Base-by-base conservation (phyloP, 2,113 vertebrate genomes). In the Proteles cristata region DNA sequence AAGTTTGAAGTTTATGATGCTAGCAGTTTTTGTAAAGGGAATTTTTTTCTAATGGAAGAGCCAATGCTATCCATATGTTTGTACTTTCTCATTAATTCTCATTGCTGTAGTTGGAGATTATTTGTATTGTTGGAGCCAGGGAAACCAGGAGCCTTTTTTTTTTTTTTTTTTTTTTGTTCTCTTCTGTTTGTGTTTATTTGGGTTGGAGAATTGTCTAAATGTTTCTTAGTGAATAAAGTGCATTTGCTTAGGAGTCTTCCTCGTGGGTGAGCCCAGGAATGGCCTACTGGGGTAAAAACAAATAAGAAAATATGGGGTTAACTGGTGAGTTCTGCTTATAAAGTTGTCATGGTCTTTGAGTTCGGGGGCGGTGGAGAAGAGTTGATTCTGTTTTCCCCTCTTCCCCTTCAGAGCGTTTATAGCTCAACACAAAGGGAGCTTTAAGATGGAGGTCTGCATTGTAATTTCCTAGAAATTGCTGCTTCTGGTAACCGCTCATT, bases 381-480 rank as follows among this genome's bases (percentile, higher is more conserved):
- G 69, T 88, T 93, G 65, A 76, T 88, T 96, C 81, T 76, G 58
- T 50, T 5, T 85, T 69, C 45, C 48, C 68, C 63, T 35, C 76
- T 58, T 87, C 53, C 53, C 39, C 5, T 95, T 66, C 6, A 6
- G 28, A 73, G 61, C 1, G 0, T 87, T 92, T 94, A 90, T n/a
- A 96, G 89, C 74, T 19, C 69, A 82, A 79, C 85, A 97, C 91
- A 97, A 98, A 98, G 93, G 89, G 45, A 94, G 81, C 6, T 87
- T 88, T 96, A 97, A 96, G 83, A 92, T 97, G 97, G 96, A 97
- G 80, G 93, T 93, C 93, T 74, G 21, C 35, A 25, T 93, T 95
- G 95, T 97, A 96, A 91, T 98, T 98, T 98, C 94, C 65, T 96
- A 97, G 90, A 97, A 97, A 97, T 97, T 96, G 95, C 97, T 97